Conservation (phyloP, 2,888 invertebrate genomes). For the Aporophyla lueneburgensis region DNA sequence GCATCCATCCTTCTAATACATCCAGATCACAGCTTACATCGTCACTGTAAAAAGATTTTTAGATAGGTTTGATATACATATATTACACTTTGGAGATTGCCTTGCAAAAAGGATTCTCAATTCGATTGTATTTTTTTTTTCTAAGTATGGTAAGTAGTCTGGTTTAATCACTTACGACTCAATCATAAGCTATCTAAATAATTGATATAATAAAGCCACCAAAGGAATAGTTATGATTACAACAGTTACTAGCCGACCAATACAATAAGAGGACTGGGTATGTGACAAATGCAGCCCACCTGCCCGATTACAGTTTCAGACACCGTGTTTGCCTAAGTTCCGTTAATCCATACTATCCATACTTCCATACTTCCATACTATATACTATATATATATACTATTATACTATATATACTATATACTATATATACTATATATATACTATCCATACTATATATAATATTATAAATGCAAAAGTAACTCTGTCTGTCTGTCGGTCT, state of each 20-base stretch:
- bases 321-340: background rate
- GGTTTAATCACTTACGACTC: too few species aligned
- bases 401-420: too few species aligned
- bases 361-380: too few species aligned
- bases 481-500: too few species aligned
- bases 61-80: background rate
- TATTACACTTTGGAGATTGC: background rate
- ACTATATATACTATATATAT: too few species aligned
- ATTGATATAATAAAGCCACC: background rate
- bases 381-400: too few species aligned
- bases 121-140: too few species aligned
- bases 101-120: too few species aligned
- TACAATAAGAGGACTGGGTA: background rate
- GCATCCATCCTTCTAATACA: conserved; percentile 79
- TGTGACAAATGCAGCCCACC: background rate
- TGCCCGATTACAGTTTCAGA: too few species aligned
- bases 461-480: too few species aligned
- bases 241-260: background rate
- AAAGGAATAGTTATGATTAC: background rate
- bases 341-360: too few species aligned
- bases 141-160: background rate
- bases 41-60: conserved; percentile 72
- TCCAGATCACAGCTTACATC: conserved; percentile 81
- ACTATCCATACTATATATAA: too few species aligned
- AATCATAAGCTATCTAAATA: background rate